Percentiles rank a stretch among this genome's conserved stretches.
Evolutionary conservation across 2,888 invertebrate species (phyloP).

Genomic region (Deilephila porcellus): DNA sequence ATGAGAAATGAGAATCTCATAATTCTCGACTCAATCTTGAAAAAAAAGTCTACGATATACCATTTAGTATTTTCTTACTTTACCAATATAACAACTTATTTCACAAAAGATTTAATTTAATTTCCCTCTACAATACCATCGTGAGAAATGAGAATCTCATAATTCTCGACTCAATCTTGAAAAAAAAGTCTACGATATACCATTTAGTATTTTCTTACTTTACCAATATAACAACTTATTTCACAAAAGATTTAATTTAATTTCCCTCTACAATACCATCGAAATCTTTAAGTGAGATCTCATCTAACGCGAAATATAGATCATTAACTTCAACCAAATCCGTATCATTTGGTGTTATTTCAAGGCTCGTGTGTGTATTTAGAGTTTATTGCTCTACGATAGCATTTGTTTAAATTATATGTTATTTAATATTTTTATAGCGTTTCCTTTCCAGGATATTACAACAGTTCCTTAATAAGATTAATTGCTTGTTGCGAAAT

Average conservation of each 20-base stretch:
- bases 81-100: too few relatives aligned
- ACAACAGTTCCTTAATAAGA: conserved; percentile 3
- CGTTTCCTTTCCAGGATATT: conserved; percentile 16
- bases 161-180: too few relatives aligned
- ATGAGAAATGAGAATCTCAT: too few relatives aligned
- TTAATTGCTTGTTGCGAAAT: neutral
- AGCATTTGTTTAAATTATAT: neutral
- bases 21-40: too few relatives aligned
- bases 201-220: too few relatives aligned
- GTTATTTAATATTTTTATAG: conserved; percentile 13
- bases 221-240: too few relatives aligned
- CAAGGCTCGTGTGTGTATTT: neutral
- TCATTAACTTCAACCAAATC: conserved; percentile 8
- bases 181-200: too few relatives aligned
- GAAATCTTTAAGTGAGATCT: conserved; percentile 6
- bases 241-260: too few relatives aligned
- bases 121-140: neutral
- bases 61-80: too few relatives aligned
- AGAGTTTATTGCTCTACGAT: conserved; percentile 12
- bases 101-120: too few relatives aligned
- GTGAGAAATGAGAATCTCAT: too few relatives aligned
- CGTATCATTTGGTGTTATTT: neutral
- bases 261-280: neutral
- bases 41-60: too few relatives aligned
- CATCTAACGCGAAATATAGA: neutral